phyloP scores from a whole-genome alignment of 2,797 vertebrate genomes.

The Numenius phaeopus region DNA sequence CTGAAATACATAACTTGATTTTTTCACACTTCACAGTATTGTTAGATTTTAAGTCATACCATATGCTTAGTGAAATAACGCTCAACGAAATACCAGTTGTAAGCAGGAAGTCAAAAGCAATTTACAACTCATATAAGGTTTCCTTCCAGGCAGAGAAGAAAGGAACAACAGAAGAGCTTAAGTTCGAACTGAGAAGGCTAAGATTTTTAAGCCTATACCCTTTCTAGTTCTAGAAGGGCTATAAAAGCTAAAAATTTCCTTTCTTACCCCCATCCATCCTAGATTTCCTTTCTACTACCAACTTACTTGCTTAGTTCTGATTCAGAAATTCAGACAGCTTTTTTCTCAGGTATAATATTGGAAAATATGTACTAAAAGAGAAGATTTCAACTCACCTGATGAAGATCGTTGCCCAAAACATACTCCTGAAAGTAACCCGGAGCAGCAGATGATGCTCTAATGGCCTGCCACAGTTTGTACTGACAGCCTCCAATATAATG shows the following conservation, averaged over 20 bases:
- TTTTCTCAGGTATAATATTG: not conserved
- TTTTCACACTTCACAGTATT: not conserved
- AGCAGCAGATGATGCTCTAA: slow-evolving; percentile 92
- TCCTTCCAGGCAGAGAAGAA: slow-evolving; percentile 27
- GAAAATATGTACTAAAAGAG: not conserved
- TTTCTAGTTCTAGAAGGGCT: not conserved
- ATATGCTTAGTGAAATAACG: slow-evolving; percentile 13
- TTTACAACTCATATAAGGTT: slow-evolving; percentile 13
- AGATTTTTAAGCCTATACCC: not conserved
- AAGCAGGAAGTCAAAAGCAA: slow-evolving; percentile 17
- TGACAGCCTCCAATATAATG: slow-evolving; percentile 91
- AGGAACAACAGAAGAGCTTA: not conserved
- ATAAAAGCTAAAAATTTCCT: not conserved
- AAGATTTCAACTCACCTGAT: slow-evolving; percentile 85
- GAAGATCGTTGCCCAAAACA: slow-evolving; percentile 88
- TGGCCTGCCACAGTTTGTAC: slow-evolving; percentile 93
- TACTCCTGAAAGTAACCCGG: slow-evolving; percentile 96
- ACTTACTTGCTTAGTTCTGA: not conserved
- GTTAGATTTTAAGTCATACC: not conserved
- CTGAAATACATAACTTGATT: not conserved
- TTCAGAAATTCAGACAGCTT: not conserved
- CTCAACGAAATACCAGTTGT: not conserved
- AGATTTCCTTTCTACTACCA: not conserved
- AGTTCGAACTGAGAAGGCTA: not conserved
- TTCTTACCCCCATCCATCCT: not conserved